A percentile compares a stretch with the other conserved stretches of the same genome.
Conservation (phyloP, 1,140 invertebrate genomes). For the Drosophila hydei region DNA sequence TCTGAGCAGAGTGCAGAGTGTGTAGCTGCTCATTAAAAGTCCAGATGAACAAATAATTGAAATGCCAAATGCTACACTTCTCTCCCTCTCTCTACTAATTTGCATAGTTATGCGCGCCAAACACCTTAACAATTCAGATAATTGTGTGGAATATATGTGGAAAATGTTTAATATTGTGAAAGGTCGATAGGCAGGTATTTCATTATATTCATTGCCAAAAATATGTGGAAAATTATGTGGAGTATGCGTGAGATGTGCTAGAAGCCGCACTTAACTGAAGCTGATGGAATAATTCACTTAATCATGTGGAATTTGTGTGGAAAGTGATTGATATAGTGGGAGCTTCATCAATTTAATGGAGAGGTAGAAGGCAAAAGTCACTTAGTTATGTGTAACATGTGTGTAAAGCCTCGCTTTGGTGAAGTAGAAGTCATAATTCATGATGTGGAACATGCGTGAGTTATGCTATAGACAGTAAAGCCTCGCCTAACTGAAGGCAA, state of each 20-base stretch:
- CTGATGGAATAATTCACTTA: not conserved
- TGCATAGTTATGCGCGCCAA: constrained; percentile 46
- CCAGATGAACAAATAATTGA: constrained; percentile 61
- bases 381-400: no score
- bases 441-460: no score
- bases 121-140: constrained; percentile 47
- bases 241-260: no score
- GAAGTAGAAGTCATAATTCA: no score
- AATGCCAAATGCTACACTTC: constrained; percentile 41
- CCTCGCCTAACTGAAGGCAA: no score
- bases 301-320: not conserved
- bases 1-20: constrained; percentile 38
- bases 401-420: no score
- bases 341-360: no score
- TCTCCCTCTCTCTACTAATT: constrained; percentile 16
- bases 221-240: no score
- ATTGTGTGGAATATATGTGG: constrained; percentile 47
- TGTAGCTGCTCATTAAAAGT: constrained; percentile 52
- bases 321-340: not conserved
- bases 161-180: not conserved
- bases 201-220: no score
- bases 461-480: no score
- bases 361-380: no score
- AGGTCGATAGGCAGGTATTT: not conserved
- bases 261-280: no score